Conservation (phyloP, 2,888 invertebrate species). For the Protonemura montana region DNA sequence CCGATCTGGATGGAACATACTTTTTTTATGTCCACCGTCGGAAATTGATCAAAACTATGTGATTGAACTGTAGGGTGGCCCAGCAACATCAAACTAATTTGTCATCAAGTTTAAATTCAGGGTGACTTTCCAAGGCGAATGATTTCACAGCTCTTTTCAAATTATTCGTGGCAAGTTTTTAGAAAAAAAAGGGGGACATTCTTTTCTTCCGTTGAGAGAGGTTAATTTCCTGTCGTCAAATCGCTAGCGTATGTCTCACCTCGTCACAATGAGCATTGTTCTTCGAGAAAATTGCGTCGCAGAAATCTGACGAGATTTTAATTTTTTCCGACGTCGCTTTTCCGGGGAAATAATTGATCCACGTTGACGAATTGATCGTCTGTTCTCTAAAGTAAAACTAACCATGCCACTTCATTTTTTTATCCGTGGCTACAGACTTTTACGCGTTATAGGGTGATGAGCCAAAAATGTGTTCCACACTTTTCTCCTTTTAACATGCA, state of each 20-base stretch:
- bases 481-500: not conserved
- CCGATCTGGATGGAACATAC: not conserved
- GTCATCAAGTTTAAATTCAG: constrained; percentile 35
- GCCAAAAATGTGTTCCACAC: not conserved
- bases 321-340: not conserved
- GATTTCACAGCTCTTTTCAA: constrained; percentile 26
- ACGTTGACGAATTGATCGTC: not conserved
- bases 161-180: constrained; percentile 13
- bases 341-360: not conserved
- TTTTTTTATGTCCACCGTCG: not conserved
- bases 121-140: constrained; percentile 16
- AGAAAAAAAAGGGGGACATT: constrained; percentile 30
- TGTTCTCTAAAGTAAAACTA: not conserved
- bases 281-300: not conserved
- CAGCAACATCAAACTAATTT: constrained; percentile 21
- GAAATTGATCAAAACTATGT: not conserved
- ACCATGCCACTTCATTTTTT: not conserved
- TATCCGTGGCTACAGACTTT: not conserved
- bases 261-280: not conserved
- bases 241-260: not conserved
- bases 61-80: not conserved
- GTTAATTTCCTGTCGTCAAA: constrained; percentile 38
- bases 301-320: not conserved
- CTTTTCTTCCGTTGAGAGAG: constrained; percentile 19
- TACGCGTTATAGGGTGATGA: not conserved